A percentile compares a stretch with the other conserved stretches of the same genome.
Conservation (phyloP, 2,797 vertebrate genomes). For the Muscicapa comitata region DNA sequence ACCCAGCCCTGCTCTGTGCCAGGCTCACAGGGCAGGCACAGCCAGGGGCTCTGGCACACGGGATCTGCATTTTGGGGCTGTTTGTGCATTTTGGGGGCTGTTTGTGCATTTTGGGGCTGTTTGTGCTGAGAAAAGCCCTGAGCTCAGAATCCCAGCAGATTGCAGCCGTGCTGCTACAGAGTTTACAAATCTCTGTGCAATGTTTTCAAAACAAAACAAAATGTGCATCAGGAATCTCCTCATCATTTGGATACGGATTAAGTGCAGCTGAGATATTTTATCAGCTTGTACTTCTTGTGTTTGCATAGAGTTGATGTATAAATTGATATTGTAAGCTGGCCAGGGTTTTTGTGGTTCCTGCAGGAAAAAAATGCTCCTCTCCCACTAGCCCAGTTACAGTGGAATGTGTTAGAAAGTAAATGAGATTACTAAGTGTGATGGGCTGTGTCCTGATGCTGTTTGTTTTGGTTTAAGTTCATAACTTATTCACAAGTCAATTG, state of each 20-base stretch:
- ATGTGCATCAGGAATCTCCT: neutral
- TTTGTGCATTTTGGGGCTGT: neutral
- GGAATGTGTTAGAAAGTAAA: slow-evolving; percentile 14
- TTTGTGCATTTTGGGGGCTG: neutral
- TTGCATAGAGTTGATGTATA: neutral
- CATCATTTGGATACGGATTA: neutral
- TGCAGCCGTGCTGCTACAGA: neutral
- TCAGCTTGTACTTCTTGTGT: neutral
- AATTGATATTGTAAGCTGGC: neutral
- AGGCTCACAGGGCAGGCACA: neutral
- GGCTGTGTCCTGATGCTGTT: neutral
- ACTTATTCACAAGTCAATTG: neutral
- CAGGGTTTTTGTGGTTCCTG: slow-evolving; percentile 23
- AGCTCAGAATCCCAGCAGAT: neutral
- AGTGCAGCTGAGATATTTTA: neutral
- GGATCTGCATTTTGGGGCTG: neutral
- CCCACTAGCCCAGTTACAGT: neutral
- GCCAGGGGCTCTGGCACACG: neutral
- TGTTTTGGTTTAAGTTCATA: neutral
- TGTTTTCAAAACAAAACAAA: neutral
- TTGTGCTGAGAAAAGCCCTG: neutral
- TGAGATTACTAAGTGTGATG: neutral
- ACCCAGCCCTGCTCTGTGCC: neutral
- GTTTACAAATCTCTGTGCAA: neutral
- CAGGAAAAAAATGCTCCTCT: neutral